These are phyloP conservation scores for Syrphus vitripennis DNA, from an alignment of 2,888 invertebrate species.

Conservation along the genomic window DNA sequence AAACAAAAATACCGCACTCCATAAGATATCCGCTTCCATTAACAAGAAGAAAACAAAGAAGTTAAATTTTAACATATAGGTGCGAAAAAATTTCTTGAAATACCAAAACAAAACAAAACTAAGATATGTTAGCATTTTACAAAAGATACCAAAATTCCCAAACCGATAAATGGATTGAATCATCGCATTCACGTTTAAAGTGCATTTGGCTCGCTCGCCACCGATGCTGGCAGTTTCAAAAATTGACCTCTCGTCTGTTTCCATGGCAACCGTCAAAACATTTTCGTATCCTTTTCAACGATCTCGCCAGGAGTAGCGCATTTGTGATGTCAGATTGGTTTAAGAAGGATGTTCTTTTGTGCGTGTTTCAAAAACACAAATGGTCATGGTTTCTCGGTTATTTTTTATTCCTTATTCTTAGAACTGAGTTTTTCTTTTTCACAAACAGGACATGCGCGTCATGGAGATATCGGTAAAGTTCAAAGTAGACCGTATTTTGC, in stretches of 20 bases:
- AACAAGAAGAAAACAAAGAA: slow-evolving; percentile 12
- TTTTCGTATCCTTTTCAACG: slow-evolving; percentile 35
- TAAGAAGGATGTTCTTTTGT: slow-evolving; percentile 10
- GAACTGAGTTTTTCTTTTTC: slow-evolving; percentile 16
- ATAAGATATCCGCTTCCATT: slow-evolving; percentile 31
- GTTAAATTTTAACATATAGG: slow-evolving; percentile 64
- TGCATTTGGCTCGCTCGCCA: neutral
- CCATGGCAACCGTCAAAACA: slow-evolving; percentile 46
- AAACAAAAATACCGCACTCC: slow-evolving; percentile 49
- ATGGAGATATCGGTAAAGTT: slow-evolving; percentile 17
- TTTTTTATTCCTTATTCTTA: neutral
- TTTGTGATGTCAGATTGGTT: neutral
- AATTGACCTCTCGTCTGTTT: slow-evolving; percentile 3
- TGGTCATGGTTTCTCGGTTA: slow-evolving; percentile 19
- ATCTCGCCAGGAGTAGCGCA: slow-evolving; percentile 58
- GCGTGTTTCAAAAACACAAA: slow-evolving; percentile 18
- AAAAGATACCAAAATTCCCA: slow-evolving; percentile 44
- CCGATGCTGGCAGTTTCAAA: neutral
- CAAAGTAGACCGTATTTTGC: slow-evolving; percentile 57
- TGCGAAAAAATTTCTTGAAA: slow-evolving; percentile 58
- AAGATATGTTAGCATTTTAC: slow-evolving; percentile 22
- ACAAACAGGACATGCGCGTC: slow-evolving; percentile 42
- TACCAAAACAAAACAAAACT: neutral
- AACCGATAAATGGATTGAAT: slow-evolving; percentile 45
- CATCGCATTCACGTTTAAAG: slow-evolving; percentile 35